Evolutionary conservation across 2,797 vertebrate genomes (phyloP), one percentile per base, ranked within the genome.

Genomic region (Brachyrhaphis roseni): DNA sequence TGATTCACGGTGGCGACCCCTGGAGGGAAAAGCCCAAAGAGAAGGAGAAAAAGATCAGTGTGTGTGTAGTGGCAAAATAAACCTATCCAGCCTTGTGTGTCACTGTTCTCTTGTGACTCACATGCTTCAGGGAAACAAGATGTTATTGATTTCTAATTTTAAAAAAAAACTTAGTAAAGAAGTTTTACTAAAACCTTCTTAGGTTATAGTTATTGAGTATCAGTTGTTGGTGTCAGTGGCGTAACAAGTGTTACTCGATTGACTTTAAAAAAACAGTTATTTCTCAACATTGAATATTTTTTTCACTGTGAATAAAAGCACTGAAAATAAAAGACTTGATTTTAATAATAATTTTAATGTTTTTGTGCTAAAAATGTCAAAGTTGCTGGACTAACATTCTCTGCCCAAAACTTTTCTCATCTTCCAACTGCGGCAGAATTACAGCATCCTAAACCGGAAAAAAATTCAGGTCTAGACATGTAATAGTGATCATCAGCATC

Each of bases 381-480:
- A 2, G 36, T 5, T 31, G 41, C 47, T 46, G 72, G 46, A 46
- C 23, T 75, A 36, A 78, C 64, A 74, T 23, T 53, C n/a, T 68
- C 49, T 74, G 51, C 62, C 84, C 31, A 59, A 49, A 47, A 64
- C 47, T 23, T 26, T 53, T 84, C 16, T 47, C 23, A 49, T 80
- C 3, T 31, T 34, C 74, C 23, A 18, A 28, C 45, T 74, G 45
- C 46, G 20, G 16, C 43, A 28, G 12, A 57, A 66, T 34, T 78
- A 36, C 43, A 51, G 16, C 15, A 74, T 20, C 18, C 34, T 66
- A 66, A 70, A 43, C 11, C 5, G 0, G 0, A 11, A 11, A 26
- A 5, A 13, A 68, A 12, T 3, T 26, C 36, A 68, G 36, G 34
- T 66, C 18, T 39, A 8, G 34, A 41, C 26, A 26, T 34, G 23